Conservation (phyloP, 1,140 invertebrate genomes). For the Pseudomyrmex gracilis region DNA sequence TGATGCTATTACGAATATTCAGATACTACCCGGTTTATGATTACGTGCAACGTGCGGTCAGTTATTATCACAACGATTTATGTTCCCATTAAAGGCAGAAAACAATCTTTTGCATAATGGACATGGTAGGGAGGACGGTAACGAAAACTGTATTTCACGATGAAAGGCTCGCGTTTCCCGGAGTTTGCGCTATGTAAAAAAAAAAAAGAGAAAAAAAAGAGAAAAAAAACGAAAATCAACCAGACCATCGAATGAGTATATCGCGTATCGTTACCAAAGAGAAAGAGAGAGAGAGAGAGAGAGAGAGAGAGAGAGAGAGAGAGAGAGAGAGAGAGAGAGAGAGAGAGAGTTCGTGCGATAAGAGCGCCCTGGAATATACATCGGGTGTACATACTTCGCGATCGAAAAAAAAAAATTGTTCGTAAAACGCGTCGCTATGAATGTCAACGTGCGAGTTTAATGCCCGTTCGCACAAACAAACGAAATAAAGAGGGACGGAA, state of each 20-base stretch:
- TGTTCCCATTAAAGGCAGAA: background rate
- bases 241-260: conserved; percentile 3
- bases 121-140: background rate
- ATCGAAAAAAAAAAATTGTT: conserved; percentile 45
- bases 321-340: no score
- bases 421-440: conserved; percentile 31
- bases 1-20: conserved; percentile 33
- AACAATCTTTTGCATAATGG: background rate
- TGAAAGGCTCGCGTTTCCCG: background rate
- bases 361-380: conserved; percentile 42
- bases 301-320: no score
- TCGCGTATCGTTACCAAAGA: background rate
- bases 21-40: conserved; percentile 20
- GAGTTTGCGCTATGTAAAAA: background rate
- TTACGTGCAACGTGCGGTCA: background rate
- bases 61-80: conserved; percentile 6
- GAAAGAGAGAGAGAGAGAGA: no score
- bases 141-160: background rate
- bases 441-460: conserved; percentile 36
- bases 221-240: no score
- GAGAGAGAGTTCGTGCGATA: conserved; percentile 11
- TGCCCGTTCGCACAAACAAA: conserved; percentile 17
- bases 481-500: conserved; percentile 39
- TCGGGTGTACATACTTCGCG: background rate
- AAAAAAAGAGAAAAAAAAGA: no score